Evolutionary conservation across 1,140 invertebrate species (phyloP), one percentile per base, ranked within the genome.

Genomic region (Papilio polytes): DNA sequence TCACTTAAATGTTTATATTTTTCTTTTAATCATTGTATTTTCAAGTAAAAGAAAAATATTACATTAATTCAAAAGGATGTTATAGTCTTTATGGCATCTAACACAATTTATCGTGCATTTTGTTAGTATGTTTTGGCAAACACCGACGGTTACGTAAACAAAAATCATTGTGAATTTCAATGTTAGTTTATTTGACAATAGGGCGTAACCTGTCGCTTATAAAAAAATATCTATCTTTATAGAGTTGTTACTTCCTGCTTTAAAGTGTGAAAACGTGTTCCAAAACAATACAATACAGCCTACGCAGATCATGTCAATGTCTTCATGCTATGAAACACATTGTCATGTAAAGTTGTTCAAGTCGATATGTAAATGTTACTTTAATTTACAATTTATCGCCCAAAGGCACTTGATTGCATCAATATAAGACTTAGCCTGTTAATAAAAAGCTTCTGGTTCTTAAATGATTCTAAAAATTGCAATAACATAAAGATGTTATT

Each of bases 231-330:
- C 12, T 26, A 26, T 63, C 2, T 4, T 63, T 26, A 22, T 26
- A 63, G 59, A 63, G 22, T 10, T 63, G 59, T 63, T 63, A 63
- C 59, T 63, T 63, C 59, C 59, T 63, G 20, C 59, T 26, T 59
- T 59, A 51, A 51, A 56, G 53, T 56, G 53, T 9, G 6, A 20
- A 51, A 4, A 51, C 48, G 18, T 51, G 48, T 51, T 18, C 15
- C 48, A 51, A 51, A 51, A 51, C 18, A 51, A 20, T 56, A 56
- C 53, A 56, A 56, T 56, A 20, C 18, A 56, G 53, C 53, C 53
- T 56, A 56, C 53, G 53, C 53, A 56, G 53, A 20, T 53, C 15
- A n/a, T 20, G n/a, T 56, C 53, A 56, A 20, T 56, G 53, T 56
- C 48, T 51, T 51, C 15, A 56, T 10, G 18, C 51, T 53, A 56